Evolutionary conservation across 2,888 invertebrate genomes (phyloP).

Genomic region (Parelbella ahira): DNA sequence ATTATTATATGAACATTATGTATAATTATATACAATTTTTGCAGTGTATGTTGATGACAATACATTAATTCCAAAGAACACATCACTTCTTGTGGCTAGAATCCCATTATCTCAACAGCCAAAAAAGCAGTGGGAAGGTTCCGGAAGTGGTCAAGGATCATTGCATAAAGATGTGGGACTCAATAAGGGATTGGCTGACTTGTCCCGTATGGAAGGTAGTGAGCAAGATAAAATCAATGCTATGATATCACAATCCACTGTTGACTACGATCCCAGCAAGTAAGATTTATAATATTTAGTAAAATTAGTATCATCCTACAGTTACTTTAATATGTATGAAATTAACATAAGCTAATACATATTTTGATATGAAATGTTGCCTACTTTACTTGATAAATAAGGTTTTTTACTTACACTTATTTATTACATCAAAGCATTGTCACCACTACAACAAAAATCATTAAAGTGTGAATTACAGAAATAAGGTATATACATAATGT

Average conservation of each 20-base stretch:
- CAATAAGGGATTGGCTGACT: slow-evolving; percentile 87
- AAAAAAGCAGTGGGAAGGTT: slow-evolving; percentile 88
- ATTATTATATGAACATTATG: no score
- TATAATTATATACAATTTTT: slow-evolving; percentile 34
- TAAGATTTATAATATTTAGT: slow-evolving; percentile 78
- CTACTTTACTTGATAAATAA: no score
- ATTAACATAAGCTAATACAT: no score
- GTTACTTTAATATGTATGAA: no score
- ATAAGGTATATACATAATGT: no score
- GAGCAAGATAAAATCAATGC: slow-evolving; percentile 99
- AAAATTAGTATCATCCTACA: no score
- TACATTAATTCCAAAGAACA: slow-evolving; percentile 97
- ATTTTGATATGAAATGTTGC: no score
- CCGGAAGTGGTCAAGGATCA: slow-evolving; percentile 66
- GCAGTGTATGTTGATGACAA: slow-evolving; percentile 95
- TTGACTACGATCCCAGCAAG: slow-evolving; percentile 98
- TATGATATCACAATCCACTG: slow-evolving; percentile 98
- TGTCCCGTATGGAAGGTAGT: slow-evolving; percentile 93
- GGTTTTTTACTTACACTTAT: no score
- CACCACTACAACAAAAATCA: no score
- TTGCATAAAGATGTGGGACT: slow-evolving; percentile 70
- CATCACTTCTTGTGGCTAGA: slow-evolving; percentile 96
- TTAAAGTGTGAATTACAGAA: no score
- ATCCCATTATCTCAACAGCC: slow-evolving; percentile 91
- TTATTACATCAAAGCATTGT: no score